Base-by-base conservation (phyloP, 2,888 invertebrate species). In the Cylloceria caligata region DNA sequence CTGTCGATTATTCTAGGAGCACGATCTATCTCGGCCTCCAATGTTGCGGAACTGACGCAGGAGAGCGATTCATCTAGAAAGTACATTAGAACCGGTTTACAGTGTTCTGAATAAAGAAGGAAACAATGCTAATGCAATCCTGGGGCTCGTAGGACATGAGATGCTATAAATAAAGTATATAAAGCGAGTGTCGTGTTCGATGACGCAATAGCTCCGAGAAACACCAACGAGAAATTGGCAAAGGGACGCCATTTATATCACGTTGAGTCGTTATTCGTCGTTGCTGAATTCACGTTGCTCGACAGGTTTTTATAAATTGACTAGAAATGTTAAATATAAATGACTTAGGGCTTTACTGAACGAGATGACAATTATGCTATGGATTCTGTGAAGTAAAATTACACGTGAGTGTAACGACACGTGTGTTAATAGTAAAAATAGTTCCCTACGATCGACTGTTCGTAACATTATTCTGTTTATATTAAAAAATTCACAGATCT, bases 51-150 rank as follows among this genome's bases (percentile, higher is more conserved):
- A 55, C 55, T 27, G 55, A 55, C 21, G 27, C 27, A 55, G 27
- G n/a, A 24, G 7, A 55, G 27, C 21, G 7, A 55, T 27, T 24
- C 24, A 24, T 24, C 27, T 55, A 55, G 42, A 24, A 42, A 67
- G 55, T 68, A 47, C 16, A 76, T 76, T 76, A 52, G 27, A 76
- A 76, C 75, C 55, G 75, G 67, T 76, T 76, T n/a, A 7, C 42
- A 52, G 24, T n/a, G n/a, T 71, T 39, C 55, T 30, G 57, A 39
- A 39, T 24, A 42, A 64, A 64, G 64, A 64, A 16, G 62, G 30
- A 64, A 64, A 36, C 62, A 39, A 62, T 62, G 21, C 39, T 62
- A 64, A 39, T 42, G 64, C 64, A 24, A 45, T 24, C 13, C 42
- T 42, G 39, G 21, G 11, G 19, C 21, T 39, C n/a, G 39, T 42